A percentile compares a stretch with the other conserved stretches of the same genome.
Conservation (phyloP, 2,888 invertebrate genomes). For the Desoria tigrina region DNA sequence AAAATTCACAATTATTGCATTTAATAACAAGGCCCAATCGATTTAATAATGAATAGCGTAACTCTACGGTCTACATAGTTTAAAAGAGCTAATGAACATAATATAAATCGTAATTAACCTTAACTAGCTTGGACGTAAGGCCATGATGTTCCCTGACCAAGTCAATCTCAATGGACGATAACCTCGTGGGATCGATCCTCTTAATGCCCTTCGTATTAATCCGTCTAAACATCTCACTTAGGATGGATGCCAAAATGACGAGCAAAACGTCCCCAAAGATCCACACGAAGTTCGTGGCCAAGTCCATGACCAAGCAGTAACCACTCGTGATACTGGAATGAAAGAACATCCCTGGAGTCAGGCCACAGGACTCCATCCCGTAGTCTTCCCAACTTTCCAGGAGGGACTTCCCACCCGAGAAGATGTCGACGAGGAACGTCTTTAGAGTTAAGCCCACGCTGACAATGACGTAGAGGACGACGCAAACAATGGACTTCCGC, state of each 20-base stretch:
- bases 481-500: conserved; percentile 43
- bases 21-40: no score
- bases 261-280: conserved; percentile 47
- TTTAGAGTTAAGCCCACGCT: conserved; percentile 39
- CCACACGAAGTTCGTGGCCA: conserved; percentile 47
- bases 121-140: conserved; percentile 40
- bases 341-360: conserved; percentile 33
- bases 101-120: conserved; percentile 28
- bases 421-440: conserved; percentile 33
- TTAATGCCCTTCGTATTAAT: conserved; percentile 40
- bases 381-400: conserved; percentile 41
- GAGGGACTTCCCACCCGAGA: conserved; percentile 8
- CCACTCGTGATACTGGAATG: conserved; percentile 39
- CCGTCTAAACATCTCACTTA: conserved; percentile 43
- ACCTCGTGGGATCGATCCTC: conserved; percentile 37
- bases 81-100: no score
- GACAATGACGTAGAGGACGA: conserved; percentile 40
- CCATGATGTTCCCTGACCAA: conserved; percentile 52
- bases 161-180: conserved; percentile 48
- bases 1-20: neutral
- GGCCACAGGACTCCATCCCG: conserved; percentile 36
- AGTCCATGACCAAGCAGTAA: conserved; percentile 44
- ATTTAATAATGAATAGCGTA: no score
- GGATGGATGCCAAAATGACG: conserved; percentile 39
- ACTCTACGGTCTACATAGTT: no score